A percentile compares a stretch with the other conserved stretches of the same genome.
Evolutionary conservation across 2,113 vertebrate species (phyloP).

Genomic region (Arenaria interpres): DNA sequence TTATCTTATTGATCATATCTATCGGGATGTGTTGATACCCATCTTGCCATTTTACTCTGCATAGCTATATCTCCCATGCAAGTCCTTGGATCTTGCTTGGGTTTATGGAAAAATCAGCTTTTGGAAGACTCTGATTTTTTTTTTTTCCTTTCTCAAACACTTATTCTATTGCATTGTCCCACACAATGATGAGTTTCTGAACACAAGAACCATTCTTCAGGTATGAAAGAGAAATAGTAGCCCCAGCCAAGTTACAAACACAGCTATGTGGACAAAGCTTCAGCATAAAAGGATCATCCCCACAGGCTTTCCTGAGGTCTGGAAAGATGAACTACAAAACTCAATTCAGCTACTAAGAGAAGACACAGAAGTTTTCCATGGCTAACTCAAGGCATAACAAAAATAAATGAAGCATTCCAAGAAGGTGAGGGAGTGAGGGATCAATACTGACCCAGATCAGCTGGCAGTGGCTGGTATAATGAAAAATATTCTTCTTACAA

Average conservation of each 20-base stretch:
- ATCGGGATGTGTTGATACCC: neutral
- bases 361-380: neutral
- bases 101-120: neutral
- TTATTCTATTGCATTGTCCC: neutral
- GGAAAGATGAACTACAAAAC: neutral
- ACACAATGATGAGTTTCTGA: neutral
- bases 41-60: neutral
- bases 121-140: neutral
- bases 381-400: neutral
- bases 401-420: neutral
- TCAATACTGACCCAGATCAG: neutral
- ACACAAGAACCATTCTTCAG: neutral
- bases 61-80: neutral
- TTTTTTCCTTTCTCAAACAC: neutral
- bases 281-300: neutral
- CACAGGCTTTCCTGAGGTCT: neutral
- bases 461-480: neutral
- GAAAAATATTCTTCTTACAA: neutral
- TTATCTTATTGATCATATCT: neutral
- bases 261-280: neutral
- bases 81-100: neutral
- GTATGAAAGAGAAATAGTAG: neutral
- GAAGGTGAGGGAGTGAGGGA: neutral
- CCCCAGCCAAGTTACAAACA: neutral
- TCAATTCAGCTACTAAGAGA: neutral